phyloP scores from a whole-genome alignment of 1,140 invertebrate genomes.

The Potamilus streckersoni region DNA sequence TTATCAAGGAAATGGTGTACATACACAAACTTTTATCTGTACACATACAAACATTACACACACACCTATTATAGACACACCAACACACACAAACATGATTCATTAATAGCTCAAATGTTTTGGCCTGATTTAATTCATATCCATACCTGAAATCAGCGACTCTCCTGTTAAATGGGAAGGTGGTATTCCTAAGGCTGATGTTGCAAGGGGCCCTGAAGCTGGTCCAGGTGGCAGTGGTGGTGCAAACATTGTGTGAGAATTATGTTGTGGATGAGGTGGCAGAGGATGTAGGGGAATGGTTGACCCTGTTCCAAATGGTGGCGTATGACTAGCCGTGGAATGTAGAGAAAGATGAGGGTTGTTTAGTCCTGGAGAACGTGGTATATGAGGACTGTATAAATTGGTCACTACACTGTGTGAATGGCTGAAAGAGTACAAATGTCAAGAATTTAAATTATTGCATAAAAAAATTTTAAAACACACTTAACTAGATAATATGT shows the following conservation, averaged over 20 bases:
- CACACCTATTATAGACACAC: neutral
- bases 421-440: slow-evolving; percentile 41
- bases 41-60: too few species aligned
- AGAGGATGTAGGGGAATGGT: slow-evolving; percentile 70
- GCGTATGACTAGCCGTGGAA: slow-evolving; percentile 56
- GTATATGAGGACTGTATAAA: slow-evolving; percentile 39
- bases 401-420: slow-evolving; percentile 21
- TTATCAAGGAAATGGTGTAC: too few species aligned
- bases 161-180: slow-evolving; percentile 35
- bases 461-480: too few species aligned
- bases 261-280: slow-evolving; percentile 73
- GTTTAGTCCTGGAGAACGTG: slow-evolving; percentile 33
- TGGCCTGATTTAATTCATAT: neutral
- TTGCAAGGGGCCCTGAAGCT: slow-evolving; percentile 66
- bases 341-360: slow-evolving; percentile 31
- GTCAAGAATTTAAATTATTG: too few species aligned
- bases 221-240: slow-evolving; percentile 62
- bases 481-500: too few species aligned
- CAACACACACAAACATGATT: neutral
- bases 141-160: slow-evolving; percentile 47
- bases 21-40: too few species aligned
- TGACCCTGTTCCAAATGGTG: slow-evolving; percentile 68
- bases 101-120: too few species aligned
- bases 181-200: slow-evolving; percentile 21
- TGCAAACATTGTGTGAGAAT: slow-evolving; percentile 62